Evolutionary conservation across 2,113 vertebrate genomes (phyloP), one percentile per base, ranked within the genome.

Genomic region (Bucco capensis): DNA sequence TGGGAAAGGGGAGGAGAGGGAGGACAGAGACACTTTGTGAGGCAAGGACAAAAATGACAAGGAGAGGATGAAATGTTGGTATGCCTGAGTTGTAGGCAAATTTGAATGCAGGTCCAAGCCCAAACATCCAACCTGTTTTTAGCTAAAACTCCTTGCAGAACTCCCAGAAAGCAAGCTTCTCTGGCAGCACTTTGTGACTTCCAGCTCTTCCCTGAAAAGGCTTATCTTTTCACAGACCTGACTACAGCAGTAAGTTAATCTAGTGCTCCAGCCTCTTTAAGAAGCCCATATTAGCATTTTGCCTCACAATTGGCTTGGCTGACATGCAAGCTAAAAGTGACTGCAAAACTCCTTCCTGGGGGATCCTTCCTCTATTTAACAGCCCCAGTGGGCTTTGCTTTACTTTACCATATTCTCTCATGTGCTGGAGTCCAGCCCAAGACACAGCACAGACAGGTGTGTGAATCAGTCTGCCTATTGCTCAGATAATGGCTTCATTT

Each of bases 361-460:
- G 84, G 64, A 85, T 64, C 62, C 89, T 60, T 66, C 58, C 42
- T 79, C 54, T 83, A 6, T 92, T 87, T 80, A 66, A 85, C 60
- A 89, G 74, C 35, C 78, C 67, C 71, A 44, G n/a, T 94, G 67
- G 89, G 81, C 69, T 91, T 93, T 96, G 79, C n/a, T 85, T 93
- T 75, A 5, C 69, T 89, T 84, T 31, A 22, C 71, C 16, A 2
- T 79, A 53, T 72, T 90, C 69, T 83, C 17, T 65, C 64, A 65
- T 10, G 2, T 77, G 93, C 81, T 88, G 31, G 58, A 87, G 62
- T 86, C 64, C 72, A 91, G 37, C 54, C 83, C 42, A 88, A 77
- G 64, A 72, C 75, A 89, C 65, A 31, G 30, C 76, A 64, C 53
- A 89, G 60, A 49, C 86, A 95, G 44, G 82, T 93, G 50, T 88